These are phyloP conservation scores for Sebastiscus albofasciatus DNA, from an alignment of 2,797 vertebrate species.

Conservation along the genomic window DNA sequence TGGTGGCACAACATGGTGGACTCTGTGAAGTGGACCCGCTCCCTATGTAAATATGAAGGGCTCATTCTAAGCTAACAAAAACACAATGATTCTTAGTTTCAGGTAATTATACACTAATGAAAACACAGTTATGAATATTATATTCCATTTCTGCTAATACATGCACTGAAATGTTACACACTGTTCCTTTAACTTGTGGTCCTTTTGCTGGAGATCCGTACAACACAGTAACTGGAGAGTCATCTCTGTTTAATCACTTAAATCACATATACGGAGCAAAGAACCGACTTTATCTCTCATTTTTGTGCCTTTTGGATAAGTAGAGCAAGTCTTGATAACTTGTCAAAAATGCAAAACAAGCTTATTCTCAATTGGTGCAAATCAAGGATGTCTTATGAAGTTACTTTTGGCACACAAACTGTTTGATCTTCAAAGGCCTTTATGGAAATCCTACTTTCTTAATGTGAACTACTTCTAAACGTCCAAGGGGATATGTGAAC, in stretches of 20 bases:
- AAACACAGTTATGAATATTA: too few relatives aligned
- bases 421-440: constrained; percentile 40
- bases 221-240: neutral
- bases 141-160: too few relatives aligned
- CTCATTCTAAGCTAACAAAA: too few relatives aligned
- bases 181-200: neutral
- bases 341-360: constrained; percentile 10
- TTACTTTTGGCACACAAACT: constrained; percentile 14
- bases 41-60: too few relatives aligned
- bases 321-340: neutral
- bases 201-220: neutral
- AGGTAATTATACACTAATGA: too few relatives aligned
- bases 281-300: neutral
- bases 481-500: constrained; percentile 14
- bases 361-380: neutral
- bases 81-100: too few relatives aligned
- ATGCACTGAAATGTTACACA: too few relatives aligned
- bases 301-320: neutral
- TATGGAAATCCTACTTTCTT: constrained; percentile 20
- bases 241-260: neutral
- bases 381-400: constrained; percentile 9
- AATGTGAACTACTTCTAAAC: constrained; percentile 27
- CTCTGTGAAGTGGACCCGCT: too few relatives aligned
- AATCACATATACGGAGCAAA: neutral
- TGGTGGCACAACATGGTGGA: too few relatives aligned